These are phyloP conservation scores for Neoseiulus cucumeris DNA, from an alignment of 1,140 invertebrate genomes.

Conservation along the genomic window DNA sequence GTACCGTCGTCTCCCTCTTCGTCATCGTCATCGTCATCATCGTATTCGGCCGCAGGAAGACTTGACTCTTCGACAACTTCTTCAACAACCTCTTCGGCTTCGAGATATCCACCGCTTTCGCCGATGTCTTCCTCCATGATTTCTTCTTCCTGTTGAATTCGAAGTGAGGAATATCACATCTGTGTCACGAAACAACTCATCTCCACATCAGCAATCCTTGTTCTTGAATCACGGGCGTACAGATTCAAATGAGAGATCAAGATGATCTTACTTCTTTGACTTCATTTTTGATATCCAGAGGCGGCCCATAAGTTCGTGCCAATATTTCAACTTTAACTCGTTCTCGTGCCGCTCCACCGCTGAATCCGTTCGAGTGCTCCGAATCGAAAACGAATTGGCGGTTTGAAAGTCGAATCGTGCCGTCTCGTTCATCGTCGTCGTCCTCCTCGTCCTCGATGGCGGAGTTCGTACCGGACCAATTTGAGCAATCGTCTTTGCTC, in stretches of 20 bases:
- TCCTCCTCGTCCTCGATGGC: slow-evolving; percentile 3
- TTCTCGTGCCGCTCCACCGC: neutral
- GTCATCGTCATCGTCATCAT: neutral
- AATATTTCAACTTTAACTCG: neutral
- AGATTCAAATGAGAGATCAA: too few relatives aligned
- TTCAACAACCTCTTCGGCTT: slow-evolving; percentile 1
- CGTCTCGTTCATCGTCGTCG: neutral
- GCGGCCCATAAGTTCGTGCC: neutral
- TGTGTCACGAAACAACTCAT: too few relatives aligned
- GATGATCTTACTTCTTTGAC: neutral
- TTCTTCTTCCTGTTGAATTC: too few relatives aligned
- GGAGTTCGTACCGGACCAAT: neutral
- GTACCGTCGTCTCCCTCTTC: neutral
- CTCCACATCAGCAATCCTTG: too few relatives aligned
- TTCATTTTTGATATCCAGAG: neutral
- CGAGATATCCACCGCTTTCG: neutral
- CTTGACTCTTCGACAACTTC: neutral
- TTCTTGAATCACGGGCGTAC: too few relatives aligned
- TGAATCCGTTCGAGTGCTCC: too few relatives aligned
- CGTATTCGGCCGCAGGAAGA: neutral
- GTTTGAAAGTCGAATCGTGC: neutral
- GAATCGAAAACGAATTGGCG: neutral
- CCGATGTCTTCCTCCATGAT: too few relatives aligned
- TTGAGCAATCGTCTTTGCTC: neutral
- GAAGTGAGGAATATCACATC: too few relatives aligned